Conservation (phyloP, 2,888 invertebrate species). For the Spicauda simplicius region DNA sequence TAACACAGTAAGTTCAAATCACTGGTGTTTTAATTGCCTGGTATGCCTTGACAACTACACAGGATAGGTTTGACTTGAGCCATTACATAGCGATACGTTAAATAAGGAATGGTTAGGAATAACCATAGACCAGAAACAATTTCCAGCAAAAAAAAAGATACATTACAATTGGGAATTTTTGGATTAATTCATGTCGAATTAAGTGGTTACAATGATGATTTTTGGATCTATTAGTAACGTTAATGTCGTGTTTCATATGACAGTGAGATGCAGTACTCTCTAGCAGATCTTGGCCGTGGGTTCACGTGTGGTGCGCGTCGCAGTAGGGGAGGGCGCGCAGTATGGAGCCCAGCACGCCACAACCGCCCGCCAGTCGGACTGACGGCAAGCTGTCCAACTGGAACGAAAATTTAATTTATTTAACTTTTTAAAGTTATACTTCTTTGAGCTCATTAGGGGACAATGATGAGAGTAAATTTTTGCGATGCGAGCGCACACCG, state of each 20-base stretch:
- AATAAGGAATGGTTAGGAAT: not conserved
- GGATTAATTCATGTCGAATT: not conserved
- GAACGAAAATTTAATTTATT: conserved; percentile 37
- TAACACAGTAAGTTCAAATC: no score
- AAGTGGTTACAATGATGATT: no score
- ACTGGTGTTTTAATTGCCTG: no score
- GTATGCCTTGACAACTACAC: no score
- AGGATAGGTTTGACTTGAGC: no score
- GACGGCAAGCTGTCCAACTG: conserved; percentile 64
- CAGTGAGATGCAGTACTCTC: not conserved
- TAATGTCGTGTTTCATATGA: no score
- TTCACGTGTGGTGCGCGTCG: conserved; percentile 51
- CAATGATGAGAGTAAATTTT: no score
- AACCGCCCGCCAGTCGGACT: conserved; percentile 61
- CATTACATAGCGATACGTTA: not conserved
- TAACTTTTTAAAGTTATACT: not conserved
- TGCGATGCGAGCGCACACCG: no score
- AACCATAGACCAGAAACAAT: not conserved
- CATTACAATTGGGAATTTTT: not conserved
- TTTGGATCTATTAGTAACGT: no score
- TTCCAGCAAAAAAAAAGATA: not conserved
- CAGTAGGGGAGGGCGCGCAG: conserved; percentile 76
- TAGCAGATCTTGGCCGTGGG: not conserved
- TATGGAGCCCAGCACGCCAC: conserved; percentile 70
- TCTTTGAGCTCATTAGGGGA: no score